phyloP scores from a whole-genome alignment of 1,140 invertebrate species.

The Gonioctena quinquepunctata region DNA sequence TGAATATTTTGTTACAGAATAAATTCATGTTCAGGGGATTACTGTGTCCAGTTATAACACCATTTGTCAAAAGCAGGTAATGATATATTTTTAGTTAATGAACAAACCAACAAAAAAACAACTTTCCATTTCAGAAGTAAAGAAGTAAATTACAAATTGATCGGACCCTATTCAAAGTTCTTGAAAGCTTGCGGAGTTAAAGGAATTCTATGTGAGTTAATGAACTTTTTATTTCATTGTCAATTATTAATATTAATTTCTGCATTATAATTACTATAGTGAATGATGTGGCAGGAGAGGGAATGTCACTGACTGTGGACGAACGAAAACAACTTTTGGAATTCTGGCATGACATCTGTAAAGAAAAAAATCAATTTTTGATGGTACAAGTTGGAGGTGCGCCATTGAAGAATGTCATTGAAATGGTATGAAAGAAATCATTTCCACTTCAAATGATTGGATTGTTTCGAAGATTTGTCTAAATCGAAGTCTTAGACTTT shows the following conservation, averaged over 20 bases:
- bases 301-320: conserved; percentile 66
- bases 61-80: conserved; percentile 41
- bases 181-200: conserved; percentile 64
- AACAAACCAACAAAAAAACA: too few species aligned
- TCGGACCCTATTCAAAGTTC: conserved; percentile 66
- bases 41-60: conserved; percentile 46
- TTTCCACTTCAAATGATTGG: background rate
- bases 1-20: conserved; percentile 36
- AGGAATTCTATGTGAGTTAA: conserved; percentile 65
- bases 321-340: conserved; percentile 73
- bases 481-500: too few species aligned
- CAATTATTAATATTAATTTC: background rate
- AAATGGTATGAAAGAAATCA: conserved; percentile 64
- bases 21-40: conserved; percentile 48
- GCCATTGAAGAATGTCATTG: conserved; percentile 68
- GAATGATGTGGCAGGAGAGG: conserved; percentile 79
- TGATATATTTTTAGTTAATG: background rate
- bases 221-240: background rate
- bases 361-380: conserved; percentile 63
- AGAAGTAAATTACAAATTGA: conserved; percentile 61
- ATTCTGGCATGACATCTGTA: conserved; percentile 66
- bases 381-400: conserved; percentile 80
- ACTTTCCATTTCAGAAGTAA: conserved; percentile 44
- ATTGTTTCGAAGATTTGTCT: too few species aligned
- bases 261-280: conserved; percentile 58